Evolutionary conservation across 2,797 vertebrate species (phyloP), one percentile per base, ranked within the genome.

Genomic region (Menidia menidia): DNA sequence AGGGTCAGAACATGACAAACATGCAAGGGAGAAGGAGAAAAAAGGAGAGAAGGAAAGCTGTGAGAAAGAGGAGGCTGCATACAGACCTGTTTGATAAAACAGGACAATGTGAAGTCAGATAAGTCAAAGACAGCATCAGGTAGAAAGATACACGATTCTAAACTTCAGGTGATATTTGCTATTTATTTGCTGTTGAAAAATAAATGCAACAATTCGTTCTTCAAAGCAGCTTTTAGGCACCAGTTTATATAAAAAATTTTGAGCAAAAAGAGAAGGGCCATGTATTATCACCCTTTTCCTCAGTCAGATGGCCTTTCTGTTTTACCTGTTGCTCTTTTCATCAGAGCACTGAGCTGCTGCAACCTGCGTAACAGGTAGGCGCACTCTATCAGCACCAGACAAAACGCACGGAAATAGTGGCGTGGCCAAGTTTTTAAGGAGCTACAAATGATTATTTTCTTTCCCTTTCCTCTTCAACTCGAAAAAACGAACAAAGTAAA

Each of bases 41-140:
- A 25, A 84, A 84, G 85, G 84, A 93, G 87, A 93, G 67, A 93
- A 88, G 85, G 89, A 72, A 85, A 89, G 88, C 85, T 88, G 91
- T 94, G 89, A 94, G 92, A 93, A 92, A 88, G 82, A 87, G 77
- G 80, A 84, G 85, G 84, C 74, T 89, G 85, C 74, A 89, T 85
- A 19, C 77, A 88, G 80, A 87, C 52, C 75, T 81, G 69, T 86
- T 79, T 85, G 66, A 80, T 64, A 83, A 77, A 86, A 74, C 78
- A 89, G 73, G 68, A 69, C 69, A 78, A 66, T 77, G 59, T 74
- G 25, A 86, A 86, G 70, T 84, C 58, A 82, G 12, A 30, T n/a
- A 60, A 63, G 31, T 68, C 6, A 47, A 56, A 48, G 57, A 70
- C 58, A 58, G 50, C 60, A 62, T 60, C 43, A n/a, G 51, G 50